phyloP scores from a whole-genome alignment of 2,888 invertebrate species.

The Hyposoter didymator region DNA sequence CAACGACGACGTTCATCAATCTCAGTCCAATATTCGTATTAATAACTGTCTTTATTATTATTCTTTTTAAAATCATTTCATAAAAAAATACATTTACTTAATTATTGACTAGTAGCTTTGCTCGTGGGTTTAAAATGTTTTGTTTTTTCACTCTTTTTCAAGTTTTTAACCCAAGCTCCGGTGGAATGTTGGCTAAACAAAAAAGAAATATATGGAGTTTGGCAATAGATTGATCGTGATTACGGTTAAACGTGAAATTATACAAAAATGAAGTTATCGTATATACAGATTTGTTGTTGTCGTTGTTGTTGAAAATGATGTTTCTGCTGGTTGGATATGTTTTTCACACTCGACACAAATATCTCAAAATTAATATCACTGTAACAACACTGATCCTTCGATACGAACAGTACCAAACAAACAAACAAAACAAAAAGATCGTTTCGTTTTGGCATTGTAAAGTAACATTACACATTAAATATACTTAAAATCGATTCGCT shows the following conservation, averaged over 20 bases:
- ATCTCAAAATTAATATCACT: constrained; percentile 29
- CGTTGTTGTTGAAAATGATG: constrained; percentile 18
- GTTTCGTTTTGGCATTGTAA: constrained; percentile 7
- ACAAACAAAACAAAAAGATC: neutral
- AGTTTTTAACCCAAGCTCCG: constrained; percentile 66
- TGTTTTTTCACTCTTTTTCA: constrained; percentile 43
- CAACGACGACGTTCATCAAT: constrained; percentile 60
- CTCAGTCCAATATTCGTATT: constrained; percentile 60
- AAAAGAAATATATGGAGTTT: constrained; percentile 36
- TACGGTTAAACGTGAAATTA: constrained; percentile 41
- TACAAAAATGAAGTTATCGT: constrained; percentile 46
- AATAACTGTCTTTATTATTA: constrained; percentile 75
- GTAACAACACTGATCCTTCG: neutral
- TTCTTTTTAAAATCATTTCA: constrained; percentile 74
- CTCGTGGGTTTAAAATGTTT: constrained; percentile 36
- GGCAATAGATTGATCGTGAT: constrained; percentile 30
- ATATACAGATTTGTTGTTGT: constrained; percentile 25
- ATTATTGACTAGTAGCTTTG: constrained; percentile 80
- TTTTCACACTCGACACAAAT: constrained; percentile 56
- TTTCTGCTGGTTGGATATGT: constrained; percentile 51
- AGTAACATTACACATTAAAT: constrained; percentile 20
- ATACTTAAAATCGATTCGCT: constrained; percentile 33
- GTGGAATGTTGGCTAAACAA: constrained; percentile 70
- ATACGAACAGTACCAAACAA: neutral
- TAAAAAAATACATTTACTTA: constrained; percentile 82